Percentiles rank a stretch among this genome's conserved stretches.
These are phyloP conservation scores for Wiebesia pumilae DNA, from an alignment of 1,140 invertebrate genomes.

Conservation along the genomic window DNA sequence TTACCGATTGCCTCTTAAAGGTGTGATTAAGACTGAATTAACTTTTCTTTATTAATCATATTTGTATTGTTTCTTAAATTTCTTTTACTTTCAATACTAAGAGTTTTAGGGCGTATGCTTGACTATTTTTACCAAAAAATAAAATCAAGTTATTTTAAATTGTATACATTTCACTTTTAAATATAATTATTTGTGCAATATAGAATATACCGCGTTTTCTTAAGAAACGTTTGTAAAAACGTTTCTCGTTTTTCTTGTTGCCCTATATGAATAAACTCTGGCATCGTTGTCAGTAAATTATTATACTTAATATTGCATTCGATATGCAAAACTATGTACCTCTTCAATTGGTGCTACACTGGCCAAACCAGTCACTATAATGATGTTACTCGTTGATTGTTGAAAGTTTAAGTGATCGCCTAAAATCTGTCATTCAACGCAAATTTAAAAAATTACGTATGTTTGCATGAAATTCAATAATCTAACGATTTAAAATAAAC, in stretches of 20 bases:
- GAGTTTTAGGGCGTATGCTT: not conserved
- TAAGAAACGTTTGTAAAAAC: not conserved
- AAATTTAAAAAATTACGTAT: conserved; percentile 18
- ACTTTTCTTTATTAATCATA: conserved; percentile 32
- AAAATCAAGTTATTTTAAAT: not conserved
- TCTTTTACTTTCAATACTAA: not conserved
- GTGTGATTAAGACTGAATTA: conserved; percentile 50
- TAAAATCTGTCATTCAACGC: conserved; percentile 11
- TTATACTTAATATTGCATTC: conserved; percentile 31
- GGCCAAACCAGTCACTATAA: conserved; percentile 16
- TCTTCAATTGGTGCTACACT: conserved; percentile 43
- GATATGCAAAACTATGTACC: conserved; percentile 37
- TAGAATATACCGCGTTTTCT: conserved; percentile 1
- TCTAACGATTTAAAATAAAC: conserved; percentile 37
- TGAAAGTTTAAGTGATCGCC: conserved; percentile 24
- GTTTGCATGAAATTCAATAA: conserved; percentile 19
- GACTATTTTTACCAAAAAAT: conserved; percentile 11
- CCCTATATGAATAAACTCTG: not conserved
- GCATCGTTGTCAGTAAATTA: conserved; percentile 11
- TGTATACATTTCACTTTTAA: conserved; percentile 13
- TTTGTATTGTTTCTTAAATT: conserved; percentile 26
- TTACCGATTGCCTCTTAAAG: conserved; percentile 37
- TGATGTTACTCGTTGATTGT: conserved; percentile 48
- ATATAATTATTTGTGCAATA: conserved; percentile 25
- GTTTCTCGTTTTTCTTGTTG: not conserved